Evolutionary conservation across 2,113 vertebrate species (phyloP).

Genomic region (Pimephales promelas): DNA sequence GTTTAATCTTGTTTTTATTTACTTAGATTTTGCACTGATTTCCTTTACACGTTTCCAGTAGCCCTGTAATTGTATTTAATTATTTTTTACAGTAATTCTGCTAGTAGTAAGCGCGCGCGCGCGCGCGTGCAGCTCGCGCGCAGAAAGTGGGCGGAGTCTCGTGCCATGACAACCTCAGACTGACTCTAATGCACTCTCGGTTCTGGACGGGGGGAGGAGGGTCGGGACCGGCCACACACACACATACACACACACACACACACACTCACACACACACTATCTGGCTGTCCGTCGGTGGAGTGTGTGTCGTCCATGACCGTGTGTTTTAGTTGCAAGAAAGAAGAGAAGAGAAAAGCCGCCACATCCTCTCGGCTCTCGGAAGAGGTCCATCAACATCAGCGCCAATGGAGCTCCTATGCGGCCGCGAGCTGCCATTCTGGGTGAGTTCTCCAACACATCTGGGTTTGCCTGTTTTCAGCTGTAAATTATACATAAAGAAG

Average conservation of each 20-base stretch:
- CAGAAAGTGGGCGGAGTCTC: constrained; percentile 37
- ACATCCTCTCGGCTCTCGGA: constrained; percentile 50
- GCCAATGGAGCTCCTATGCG: constrained; percentile 75
- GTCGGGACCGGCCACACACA: not conserved
- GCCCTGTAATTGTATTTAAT: too few relatives aligned
- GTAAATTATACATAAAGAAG: not conserved
- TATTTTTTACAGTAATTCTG: not conserved
- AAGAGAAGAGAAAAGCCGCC: constrained; percentile 44
- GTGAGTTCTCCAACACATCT: constrained; percentile 63
- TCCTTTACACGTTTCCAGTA: too few relatives aligned
- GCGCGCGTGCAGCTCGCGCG: constrained; percentile 3
- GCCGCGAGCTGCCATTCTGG: constrained; percentile 73
- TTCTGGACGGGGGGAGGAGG: constrained; percentile 34
- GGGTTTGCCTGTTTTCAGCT: not conserved
- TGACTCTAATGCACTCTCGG: constrained; percentile 34
- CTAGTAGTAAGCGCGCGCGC: constrained; percentile 52
- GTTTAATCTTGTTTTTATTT: too few relatives aligned
- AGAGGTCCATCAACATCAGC: constrained; percentile 41
- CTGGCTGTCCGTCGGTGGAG: not conserved
- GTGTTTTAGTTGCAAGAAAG: constrained; percentile 31
- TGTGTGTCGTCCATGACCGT: constrained; percentile 25
- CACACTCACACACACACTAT: not conserved
- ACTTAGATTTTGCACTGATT: too few relatives aligned
- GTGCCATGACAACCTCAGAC: constrained; percentile 48
- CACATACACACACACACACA: not conserved